phyloP scores from a whole-genome alignment of 2,113 vertebrate genomes.

The Strigops habroptila region DNA sequence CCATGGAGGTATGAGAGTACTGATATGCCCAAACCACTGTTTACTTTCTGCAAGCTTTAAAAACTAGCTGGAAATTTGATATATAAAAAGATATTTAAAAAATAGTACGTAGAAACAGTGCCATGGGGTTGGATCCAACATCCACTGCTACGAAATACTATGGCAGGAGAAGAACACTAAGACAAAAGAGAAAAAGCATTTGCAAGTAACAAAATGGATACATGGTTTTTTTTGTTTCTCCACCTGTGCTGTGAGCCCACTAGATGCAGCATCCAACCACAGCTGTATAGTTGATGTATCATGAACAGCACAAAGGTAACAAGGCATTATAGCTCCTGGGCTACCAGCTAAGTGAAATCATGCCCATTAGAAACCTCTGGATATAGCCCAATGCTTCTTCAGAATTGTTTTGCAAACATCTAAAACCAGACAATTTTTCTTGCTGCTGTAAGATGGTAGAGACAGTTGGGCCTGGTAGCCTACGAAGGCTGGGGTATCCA shows the following conservation, averaged over 20 bases:
- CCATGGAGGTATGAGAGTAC: neutral
- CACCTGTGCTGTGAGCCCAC: neutral
- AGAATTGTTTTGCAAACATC: neutral
- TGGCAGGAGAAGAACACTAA: neutral
- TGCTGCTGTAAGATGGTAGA: neutral
- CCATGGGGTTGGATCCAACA: neutral
- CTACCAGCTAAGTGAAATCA: neutral
- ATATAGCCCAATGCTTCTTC: neutral
- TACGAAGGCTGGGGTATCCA: neutral
- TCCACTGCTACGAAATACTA: neutral
- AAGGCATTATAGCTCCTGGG: neutral
- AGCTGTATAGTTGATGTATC: neutral
- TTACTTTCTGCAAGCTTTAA: neutral
- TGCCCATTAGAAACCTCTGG: neutral
- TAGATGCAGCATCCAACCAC: neutral
- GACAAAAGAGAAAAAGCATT: neutral
- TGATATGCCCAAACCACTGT: neutral
- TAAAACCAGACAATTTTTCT: neutral
- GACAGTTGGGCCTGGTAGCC: rapidly evolving
- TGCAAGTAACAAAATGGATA: neutral
- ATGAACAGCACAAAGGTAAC: neutral
- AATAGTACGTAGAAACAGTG: neutral
- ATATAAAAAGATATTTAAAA: neutral
- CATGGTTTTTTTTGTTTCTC: neutral
- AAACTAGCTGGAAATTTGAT: neutral